These are phyloP conservation scores for Tiliacea aurago DNA, from an alignment of 2,888 invertebrate species.

Conservation along the genomic window DNA sequence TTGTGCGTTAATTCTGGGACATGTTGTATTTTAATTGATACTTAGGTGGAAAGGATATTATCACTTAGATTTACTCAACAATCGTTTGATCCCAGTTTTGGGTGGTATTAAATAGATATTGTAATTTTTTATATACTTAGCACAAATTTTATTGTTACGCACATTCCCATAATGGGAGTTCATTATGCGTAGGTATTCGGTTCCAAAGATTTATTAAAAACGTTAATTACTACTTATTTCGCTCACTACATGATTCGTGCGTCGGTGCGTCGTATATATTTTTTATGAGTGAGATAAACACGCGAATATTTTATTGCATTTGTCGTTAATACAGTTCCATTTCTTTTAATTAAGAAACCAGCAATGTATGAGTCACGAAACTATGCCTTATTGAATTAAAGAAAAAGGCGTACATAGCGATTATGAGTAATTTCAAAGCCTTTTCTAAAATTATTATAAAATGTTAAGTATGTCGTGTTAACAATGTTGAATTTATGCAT, in stretches of 20 bases:
- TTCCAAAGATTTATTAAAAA: conserved; percentile 67
- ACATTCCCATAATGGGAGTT: conserved; percentile 14
- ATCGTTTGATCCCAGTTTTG: conserved; percentile 59
- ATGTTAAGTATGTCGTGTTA: conserved; percentile 72
- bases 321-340: conserved; percentile 50
- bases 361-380: conserved; percentile 57
- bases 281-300: conserved; percentile 68
- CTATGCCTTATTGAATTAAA: conserved; percentile 67
- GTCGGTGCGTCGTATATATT: conserved; percentile 27
- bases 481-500: conserved; percentile 79
- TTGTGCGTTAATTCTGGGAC: too few relatives aligned
- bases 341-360: conserved; percentile 55
- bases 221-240: conserved; percentile 52
- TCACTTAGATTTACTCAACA: conserved; percentile 39
- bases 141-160: conserved; percentile 61
- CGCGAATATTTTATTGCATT: conserved; percentile 49
- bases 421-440: conserved; percentile 67
- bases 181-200: conserved; percentile 53
- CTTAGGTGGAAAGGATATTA: conserved; percentile 36
- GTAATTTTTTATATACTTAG: conserved; percentile 59
- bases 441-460: conserved; percentile 72
- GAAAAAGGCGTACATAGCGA: conserved; percentile 54
- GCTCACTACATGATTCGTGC: conserved; percentile 38
- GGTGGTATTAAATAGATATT: conserved; percentile 54
- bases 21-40: conserved; percentile 37